Evolutionary conservation across 2,888 invertebrate species (phyloP).

Genomic region (Ophion ellenae): DNA sequence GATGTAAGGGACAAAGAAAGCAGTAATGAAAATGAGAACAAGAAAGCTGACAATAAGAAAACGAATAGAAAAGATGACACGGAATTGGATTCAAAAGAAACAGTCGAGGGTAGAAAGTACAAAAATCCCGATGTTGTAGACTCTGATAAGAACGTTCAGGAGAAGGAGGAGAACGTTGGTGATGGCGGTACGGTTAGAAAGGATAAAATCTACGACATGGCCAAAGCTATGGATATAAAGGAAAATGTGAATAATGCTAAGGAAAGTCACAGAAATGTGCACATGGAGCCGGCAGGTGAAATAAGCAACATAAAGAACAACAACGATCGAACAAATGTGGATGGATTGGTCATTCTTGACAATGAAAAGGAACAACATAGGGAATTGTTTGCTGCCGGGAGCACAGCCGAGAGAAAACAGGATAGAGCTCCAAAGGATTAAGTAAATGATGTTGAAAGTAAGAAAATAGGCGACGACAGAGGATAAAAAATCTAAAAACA

Average conservation of each 20-base stretch:
- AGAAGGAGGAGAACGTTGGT: background rate
- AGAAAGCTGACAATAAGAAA: background rate
- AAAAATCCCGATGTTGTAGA: background rate
- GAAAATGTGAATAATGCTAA: slow-evolving; percentile 13
- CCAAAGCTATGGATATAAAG: slow-evolving; percentile 1
- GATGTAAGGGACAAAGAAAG: background rate
- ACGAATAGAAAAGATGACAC: background rate
- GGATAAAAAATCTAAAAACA: background rate
- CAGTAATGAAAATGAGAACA: background rate
- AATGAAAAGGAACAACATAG: background rate
- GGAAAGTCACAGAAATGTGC: background rate
- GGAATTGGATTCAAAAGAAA: background rate
- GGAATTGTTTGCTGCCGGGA: background rate
- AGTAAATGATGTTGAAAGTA: background rate
- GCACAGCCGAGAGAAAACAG: background rate
- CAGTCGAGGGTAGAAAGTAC: background rate
- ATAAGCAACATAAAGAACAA: too few relatives aligned
- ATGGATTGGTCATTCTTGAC: background rate
- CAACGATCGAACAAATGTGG: background rate
- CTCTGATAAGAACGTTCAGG: background rate
- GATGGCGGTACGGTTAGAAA: background rate
- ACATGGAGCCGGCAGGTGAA: too few relatives aligned
- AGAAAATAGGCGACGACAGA: background rate
- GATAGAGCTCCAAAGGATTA: background rate
- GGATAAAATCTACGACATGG: background rate